Percentiles rank a stretch among this genome's conserved stretches.
Evolutionary conservation across 2,797 vertebrate species (phyloP).

Genomic region (Borostomias antarcticus): DNA sequence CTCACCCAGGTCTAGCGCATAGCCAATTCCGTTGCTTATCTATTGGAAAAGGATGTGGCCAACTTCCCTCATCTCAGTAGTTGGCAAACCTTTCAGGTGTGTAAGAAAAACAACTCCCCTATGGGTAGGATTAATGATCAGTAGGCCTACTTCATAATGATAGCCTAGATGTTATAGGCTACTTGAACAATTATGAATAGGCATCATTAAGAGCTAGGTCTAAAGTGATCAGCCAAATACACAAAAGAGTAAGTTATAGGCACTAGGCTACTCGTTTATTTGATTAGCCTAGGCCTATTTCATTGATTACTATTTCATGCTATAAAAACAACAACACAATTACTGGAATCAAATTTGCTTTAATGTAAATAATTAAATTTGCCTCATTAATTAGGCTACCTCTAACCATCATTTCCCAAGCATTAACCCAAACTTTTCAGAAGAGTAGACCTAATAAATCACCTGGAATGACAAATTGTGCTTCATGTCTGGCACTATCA

Average conservation of each 20-base stretch:
- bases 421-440: background rate
- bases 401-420: background rate
- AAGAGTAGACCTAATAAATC: conserved; percentile 59
- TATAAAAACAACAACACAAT: background rate
- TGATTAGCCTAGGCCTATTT: too few species aligned
- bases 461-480: conserved; percentile 29
- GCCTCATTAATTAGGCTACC: too few species aligned
- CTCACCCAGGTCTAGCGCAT: conserved; percentile 15
- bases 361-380: too few species aligned
- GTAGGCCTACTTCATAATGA: too few species aligned
- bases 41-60: conserved; percentile 38
- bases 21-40: conserved; percentile 53
- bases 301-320: background rate
- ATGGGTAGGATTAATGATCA: too few species aligned
- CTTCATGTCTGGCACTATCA: conserved; percentile 36
- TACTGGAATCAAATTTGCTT: background rate
- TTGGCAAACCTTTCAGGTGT: background rate
- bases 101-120: conserved; percentile 10
- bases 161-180: too few species aligned
- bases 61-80: conserved; percentile 4
- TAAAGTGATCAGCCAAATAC: too few species aligned
- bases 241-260: background rate
- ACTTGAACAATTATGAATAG: too few species aligned
- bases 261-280: background rate
- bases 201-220: too few species aligned